phyloP scores from a whole-genome alignment of 2,797 vertebrate genomes.

The Hydrolagus colliei region DNA sequence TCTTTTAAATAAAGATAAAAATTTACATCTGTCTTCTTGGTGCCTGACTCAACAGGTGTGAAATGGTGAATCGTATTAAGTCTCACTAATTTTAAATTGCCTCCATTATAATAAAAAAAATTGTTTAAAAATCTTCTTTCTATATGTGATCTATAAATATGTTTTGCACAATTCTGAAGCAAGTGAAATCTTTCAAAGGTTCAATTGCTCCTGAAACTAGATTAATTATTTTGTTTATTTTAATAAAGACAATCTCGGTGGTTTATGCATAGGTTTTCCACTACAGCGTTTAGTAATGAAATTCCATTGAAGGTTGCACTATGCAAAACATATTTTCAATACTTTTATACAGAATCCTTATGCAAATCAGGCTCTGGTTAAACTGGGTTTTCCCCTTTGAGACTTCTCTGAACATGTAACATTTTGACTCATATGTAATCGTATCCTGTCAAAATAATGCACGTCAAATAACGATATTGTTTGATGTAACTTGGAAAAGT shows the following conservation, averaged over 20 bases:
- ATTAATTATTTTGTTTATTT: slow-evolving; percentile 10
- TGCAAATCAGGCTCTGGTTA: background rate
- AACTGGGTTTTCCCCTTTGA: slow-evolving; percentile 7
- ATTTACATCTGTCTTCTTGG: background rate
- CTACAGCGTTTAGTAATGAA: slow-evolving; percentile 18
- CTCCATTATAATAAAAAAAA: background rate
- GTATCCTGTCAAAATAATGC: background rate
- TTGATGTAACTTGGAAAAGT: background rate
- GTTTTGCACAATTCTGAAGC: background rate
- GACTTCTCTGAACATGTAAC: background rate
- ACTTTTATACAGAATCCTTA: slow-evolving; percentile 14
- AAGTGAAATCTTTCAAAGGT: background rate
- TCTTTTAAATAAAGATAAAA: background rate
- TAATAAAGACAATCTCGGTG: slow-evolving; percentile 14
- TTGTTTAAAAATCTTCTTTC: background rate
- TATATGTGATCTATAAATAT: slow-evolving; percentile 12
- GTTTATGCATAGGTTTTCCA: background rate
- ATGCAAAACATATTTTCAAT: slow-evolving; percentile 23
- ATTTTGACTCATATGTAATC: background rate
- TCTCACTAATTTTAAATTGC: background rate
- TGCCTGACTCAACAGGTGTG: background rate
- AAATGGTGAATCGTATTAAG: background rate
- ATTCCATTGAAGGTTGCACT: slow-evolving; percentile 2
- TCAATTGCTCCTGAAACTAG: slow-evolving; percentile 17
- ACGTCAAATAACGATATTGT: background rate